Base-by-base conservation (phyloP, 1,140 invertebrate species). In the Adoxophyes honmai region DNA sequence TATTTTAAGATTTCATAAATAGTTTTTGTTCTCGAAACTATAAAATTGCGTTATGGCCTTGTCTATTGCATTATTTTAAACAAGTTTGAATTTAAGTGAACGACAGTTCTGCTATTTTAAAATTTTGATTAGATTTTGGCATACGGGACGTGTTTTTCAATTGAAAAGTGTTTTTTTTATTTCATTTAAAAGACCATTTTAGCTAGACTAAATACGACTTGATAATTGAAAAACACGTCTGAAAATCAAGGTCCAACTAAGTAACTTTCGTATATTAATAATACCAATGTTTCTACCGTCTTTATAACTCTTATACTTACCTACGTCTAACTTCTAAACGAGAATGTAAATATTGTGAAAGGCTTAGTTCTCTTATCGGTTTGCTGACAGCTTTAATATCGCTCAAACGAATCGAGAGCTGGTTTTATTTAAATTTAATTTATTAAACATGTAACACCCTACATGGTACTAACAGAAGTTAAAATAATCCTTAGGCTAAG, bases 381-480 rank as follows among this genome's bases (percentile, higher is more conserved):
- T 48, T 8, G 42, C 42, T 48, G 55, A 63, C 73, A 75, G 73
- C 75, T 79, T 78, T 76, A 78, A 78, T 68, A 64, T 60, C 66
- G 71, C 70, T 74, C 73, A 75, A 78, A 78, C 42, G 21, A 60
- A 62, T 57, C 60, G 57, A 73, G 63, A 59, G 60, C 38, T 66
- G 56, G 60, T 68, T 61, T 75, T 63, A 66, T 68, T 74, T 66
- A 61, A 67, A 64, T 66, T 57, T 64, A 76, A 79, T 80, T 83
- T 81, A 78, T 78, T 83, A 15, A 73, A 69, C 57, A 64, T 55
- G 36, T 69, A 70, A 72, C 54, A 63, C 53, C 56, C 68, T 66
- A 64, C 59, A 65, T 71, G 72, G 68, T 78, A 76, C 73, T 81
- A 78, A 80, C 57, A 58, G 58, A 64, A 71, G 68, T 75, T 71